A percentile compares a stretch with the other conserved stretches of the same genome.
phyloP scores from a whole-genome alignment of 2,113 vertebrate genomes.

The Columba janthina region DNA sequence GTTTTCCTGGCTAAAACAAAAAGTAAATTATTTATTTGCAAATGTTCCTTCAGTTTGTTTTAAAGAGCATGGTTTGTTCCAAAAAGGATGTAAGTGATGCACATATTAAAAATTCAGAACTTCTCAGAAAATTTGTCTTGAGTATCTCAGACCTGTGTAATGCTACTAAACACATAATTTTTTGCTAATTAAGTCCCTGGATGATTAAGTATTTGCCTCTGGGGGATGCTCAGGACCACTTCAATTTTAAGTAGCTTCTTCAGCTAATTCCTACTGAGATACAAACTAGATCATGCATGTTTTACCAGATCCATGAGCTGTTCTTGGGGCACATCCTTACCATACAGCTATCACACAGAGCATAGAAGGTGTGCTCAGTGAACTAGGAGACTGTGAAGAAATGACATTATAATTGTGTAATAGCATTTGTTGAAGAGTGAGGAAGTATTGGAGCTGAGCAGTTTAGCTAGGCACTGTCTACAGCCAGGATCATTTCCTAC shows the following conservation, averaged over 20 bases:
- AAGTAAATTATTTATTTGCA: background rate
- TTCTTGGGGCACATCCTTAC: background rate
- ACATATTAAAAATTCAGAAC: background rate
- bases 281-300: rapidly evolving
- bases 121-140: background rate
- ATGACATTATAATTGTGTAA: background rate
- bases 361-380: rapidly evolving
- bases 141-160: background rate
- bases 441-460: no score
- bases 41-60: background rate
- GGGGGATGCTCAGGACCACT: background rate
- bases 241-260: background rate
- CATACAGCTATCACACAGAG: background rate
- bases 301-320: background rate
- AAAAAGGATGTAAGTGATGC: background rate
- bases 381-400: background rate
- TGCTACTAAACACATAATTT: background rate
- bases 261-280: background rate
- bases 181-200: background rate
- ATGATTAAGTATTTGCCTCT: background rate
- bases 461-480: background rate
- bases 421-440: background rate
- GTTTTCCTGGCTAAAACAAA: background rate
- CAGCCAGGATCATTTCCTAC: background rate
- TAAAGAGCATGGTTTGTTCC: background rate